Base-by-base conservation (phyloP, 2,888 invertebrate species). In the Brachynemurus nebulosus region DNA sequence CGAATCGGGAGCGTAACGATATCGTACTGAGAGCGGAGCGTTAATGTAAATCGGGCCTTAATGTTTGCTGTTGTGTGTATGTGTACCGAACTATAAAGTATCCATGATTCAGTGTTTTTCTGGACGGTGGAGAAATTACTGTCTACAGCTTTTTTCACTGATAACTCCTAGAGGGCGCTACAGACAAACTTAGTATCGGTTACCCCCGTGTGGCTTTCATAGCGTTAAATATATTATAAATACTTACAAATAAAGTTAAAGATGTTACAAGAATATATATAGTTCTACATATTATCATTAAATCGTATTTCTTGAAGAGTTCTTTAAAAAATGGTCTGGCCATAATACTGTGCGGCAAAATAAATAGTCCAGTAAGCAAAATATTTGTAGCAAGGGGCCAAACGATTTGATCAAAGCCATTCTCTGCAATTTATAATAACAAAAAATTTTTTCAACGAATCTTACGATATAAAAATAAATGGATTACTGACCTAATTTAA, bases 231-330 rank as follows among this genome's bases (percentile, higher is more conserved):
- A 33, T 14, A 33, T 33, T 14, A 14, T 25, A 25, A 25, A 25
- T 11, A 37, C 20, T 37, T 37, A 37, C 37, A 17, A 19, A 18
- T 19, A 37, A 11, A 19, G 37, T 12, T 37, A 37, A 4, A 2
- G 37, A 37, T 19, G 37, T 37, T n/a, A 12, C n/a, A 18, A 37
- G 8, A 7, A 18, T 20, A 37, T 37, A 37, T 20, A 37, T 37
- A 20, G 19, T 37, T 37, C 37, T 18, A 20, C 20, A n/a, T 20
- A 37, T 37, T 19, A 20, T 7, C 12, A 11, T 37, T 17, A 4
- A 37, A 19, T 37, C 12, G 7, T 12, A 19, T 20, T 37, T 37
- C n/a, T 11, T 19, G 12, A 37, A 37, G 3, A 37, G 20, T 11
- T 37, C 37, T 19, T 37, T 19, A 37, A 37, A 11, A 8, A 37